Evolutionary conservation across 2,888 invertebrate species (phyloP), one percentile per base, ranked within the genome.

Genomic region (Drosophila parthenogenetica): DNA sequence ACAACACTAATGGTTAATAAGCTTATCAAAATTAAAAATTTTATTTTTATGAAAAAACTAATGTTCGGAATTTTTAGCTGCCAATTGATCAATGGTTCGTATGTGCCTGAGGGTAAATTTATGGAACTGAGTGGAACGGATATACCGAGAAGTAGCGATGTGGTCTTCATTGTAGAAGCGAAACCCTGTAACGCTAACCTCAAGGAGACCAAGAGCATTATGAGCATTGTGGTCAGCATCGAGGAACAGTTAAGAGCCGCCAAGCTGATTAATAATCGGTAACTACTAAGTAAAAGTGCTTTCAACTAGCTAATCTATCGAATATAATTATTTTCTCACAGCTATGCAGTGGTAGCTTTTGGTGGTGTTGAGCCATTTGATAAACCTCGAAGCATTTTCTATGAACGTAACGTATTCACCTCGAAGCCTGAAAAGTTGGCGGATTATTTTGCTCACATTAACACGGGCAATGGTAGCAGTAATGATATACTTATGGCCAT

Each of bases 81-180:
- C 89, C 93, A 93, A 49, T 93, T 96, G 53, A 92, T 94, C 0
- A 95, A 96, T 92, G 96, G 95, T 43, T 94, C 94, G 2, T 92
- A 93, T 40, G 93, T 97, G 17, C 94, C 94, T 13, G 97, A 97
- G 91, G 97, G 97, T 1, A 94, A 95, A 8, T 96, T 96, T 91
- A 93, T 95, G 55, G 93, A 94, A 58, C 91, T 97, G n/a, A 93
- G 94, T 48, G 94, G 93, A 37, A 87, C 91, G 13, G 90, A 92
- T 17, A 93, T 95, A 5, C 95, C 95, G 0, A 93, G 93, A 72
- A 95, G 96, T 4, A 95, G 96, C 2, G 98, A 98, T 92, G 93
- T 98, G 0, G 96, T 98, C 57, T 97, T 98, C 91, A 95, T 98
- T 57, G 94, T 98, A 0, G 98, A 98, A 89, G 97, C 97, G 1